These are phyloP conservation scores for Urosaurus nigricauda DNA, from an alignment of 2,797 vertebrate genomes.

Conservation along the genomic window DNA sequence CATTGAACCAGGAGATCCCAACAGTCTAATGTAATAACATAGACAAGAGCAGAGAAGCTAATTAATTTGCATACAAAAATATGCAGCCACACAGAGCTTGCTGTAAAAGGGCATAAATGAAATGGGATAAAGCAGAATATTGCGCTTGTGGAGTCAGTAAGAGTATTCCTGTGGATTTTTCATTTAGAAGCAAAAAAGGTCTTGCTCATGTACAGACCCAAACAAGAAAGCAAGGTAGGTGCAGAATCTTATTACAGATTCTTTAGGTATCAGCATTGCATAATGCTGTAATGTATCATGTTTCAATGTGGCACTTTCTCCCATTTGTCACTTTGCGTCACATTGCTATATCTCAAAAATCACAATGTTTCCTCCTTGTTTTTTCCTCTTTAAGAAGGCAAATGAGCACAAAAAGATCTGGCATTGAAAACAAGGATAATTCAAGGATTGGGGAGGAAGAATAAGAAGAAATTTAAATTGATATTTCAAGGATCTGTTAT, in stretches of 20 bases:
- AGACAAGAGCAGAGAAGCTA: constrained; percentile 58
- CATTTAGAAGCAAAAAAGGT: constrained; percentile 67
- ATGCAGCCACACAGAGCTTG: constrained; percentile 52
- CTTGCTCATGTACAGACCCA: constrained; percentile 49
- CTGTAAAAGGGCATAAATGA: constrained; percentile 47
- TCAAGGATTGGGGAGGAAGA: constrained; percentile 61
- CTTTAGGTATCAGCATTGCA: constrained; percentile 72
- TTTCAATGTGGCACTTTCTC: constrained; percentile 67
- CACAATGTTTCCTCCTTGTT: constrained; percentile 49
- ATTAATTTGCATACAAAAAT: constrained; percentile 61
- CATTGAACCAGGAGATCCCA: constrained; percentile 57
- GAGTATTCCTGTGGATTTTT: constrained; percentile 66
- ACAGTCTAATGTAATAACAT: constrained; percentile 51
- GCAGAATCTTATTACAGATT: constrained; percentile 71
- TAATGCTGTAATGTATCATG: constrained; percentile 67
- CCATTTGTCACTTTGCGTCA: constrained; percentile 73
- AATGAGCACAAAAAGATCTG: constrained; percentile 63
- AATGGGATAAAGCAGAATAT: constrained; percentile 63
- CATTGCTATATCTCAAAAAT: constrained; percentile 72
- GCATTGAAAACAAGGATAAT: constrained; percentile 68
- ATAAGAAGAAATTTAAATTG: constrained; percentile 66
- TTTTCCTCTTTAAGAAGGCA: constrained; percentile 53
- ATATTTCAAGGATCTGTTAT: constrained; percentile 65
- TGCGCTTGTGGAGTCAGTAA: constrained; percentile 54
- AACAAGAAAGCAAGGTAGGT: constrained; percentile 42